phyloP scores from a whole-genome alignment of 2,797 vertebrate genomes.

The Propithecus perrieri region DNA sequence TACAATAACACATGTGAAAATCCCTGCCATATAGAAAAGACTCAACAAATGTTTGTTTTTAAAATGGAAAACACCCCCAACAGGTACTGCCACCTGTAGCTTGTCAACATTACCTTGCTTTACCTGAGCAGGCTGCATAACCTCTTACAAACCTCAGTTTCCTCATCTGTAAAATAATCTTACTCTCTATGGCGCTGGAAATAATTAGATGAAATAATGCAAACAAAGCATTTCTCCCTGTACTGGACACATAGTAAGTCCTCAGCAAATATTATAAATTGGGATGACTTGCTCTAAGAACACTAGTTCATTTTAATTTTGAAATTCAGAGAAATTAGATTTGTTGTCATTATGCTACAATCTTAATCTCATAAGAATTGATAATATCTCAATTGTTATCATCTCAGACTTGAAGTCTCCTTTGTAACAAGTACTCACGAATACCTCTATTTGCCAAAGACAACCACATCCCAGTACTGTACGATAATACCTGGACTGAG shows the following conservation, averaged over 20 bases:
- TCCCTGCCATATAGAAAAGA: not conserved
- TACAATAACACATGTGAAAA: not conserved
- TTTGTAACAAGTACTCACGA: not conserved
- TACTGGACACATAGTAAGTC: not conserved
- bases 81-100: not conserved
- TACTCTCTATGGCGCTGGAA: not conserved
- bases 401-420: not conserved
- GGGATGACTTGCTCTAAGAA: not conserved
- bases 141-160: not conserved
- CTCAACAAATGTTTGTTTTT: not conserved
- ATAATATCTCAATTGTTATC: not conserved
- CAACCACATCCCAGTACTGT: not conserved
- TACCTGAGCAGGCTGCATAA: not conserved
- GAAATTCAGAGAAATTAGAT: constrained; percentile 23
- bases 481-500: not conserved
- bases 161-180: not conserved
- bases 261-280: not conserved
- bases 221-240: not conserved
- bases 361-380: not conserved
- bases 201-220: not conserved
- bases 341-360: not conserved
- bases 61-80: not conserved
- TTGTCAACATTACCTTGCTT: not conserved
- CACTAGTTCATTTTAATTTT: constrained; percentile 16
- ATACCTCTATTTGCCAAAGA: not conserved